phyloP scores from a whole-genome alignment of 2,888 invertebrate species.

The Corythucha ciliata region DNA sequence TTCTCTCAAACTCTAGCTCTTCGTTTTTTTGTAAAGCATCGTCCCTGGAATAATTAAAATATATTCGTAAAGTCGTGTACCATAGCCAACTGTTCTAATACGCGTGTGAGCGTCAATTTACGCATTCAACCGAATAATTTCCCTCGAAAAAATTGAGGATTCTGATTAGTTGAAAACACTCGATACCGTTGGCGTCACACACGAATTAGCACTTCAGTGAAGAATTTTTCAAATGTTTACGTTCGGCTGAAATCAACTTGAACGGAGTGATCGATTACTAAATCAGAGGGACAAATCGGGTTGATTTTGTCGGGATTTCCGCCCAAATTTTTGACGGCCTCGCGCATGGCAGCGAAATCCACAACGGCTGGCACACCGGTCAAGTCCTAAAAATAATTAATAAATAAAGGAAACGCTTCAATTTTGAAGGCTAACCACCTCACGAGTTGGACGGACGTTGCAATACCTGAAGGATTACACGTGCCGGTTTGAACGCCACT shows the following conservation, averaged over 20 bases:
- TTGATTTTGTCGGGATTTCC: conserved; percentile 91
- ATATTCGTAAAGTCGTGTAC: neutral
- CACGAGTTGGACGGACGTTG: conserved; percentile 2
- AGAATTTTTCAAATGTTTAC: conserved; percentile 48
- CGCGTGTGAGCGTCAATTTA: too few relatives aligned
- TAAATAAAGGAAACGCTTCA: neutral
- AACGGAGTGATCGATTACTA: conserved; percentile 97
- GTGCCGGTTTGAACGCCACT: conserved; percentile 90
- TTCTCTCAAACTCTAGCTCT: conserved; percentile 87
- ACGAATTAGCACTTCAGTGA: too few relatives aligned
- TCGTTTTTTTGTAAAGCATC: conserved; percentile 88
- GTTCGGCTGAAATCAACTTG: conserved; percentile 85
- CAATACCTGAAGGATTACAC: conserved; percentile 84
- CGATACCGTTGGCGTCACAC: too few relatives aligned
- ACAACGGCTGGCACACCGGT: conserved; percentile 98
- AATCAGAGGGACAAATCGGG: conserved; percentile 92
- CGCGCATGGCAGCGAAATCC: conserved; percentile 97
- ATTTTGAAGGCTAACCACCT: neutral
- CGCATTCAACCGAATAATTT: too few relatives aligned
- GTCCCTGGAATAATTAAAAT: conserved; percentile 49
- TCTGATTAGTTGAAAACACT: too few relatives aligned
- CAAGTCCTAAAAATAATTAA: conserved; percentile 54
- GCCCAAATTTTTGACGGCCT: conserved; percentile 76
- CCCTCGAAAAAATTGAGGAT: too few relatives aligned
- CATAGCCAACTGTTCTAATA: too few relatives aligned